Evolutionary conservation across 2,888 invertebrate genomes (phyloP).

Genomic region (Lumbricus terrestris): DNA sequence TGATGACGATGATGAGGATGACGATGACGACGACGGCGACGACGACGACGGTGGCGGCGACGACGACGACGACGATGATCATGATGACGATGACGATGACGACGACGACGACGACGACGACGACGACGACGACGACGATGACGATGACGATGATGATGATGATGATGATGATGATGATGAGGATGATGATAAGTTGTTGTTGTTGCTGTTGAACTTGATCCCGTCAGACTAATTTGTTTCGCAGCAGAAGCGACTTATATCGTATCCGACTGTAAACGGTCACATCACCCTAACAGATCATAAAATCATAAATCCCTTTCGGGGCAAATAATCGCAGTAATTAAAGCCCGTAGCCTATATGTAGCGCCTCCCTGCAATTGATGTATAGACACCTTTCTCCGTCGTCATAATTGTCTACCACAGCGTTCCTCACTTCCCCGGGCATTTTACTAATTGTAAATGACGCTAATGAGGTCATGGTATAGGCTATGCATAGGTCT

Average conservation of each 20-base stretch:
- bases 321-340: background rate
- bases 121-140: no score
- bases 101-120: no score
- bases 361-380: background rate
- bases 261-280: no score
- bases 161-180: no score
- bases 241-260: background rate
- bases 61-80: no score
- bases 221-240: background rate
- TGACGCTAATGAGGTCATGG: background rate
- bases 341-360: background rate
- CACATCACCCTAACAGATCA: background rate
- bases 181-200: no score
- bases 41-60: no score
- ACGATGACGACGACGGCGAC: no score
- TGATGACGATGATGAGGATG: no score
- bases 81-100: no score
- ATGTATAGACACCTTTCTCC: background rate
- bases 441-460: background rate
- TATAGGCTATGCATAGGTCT: background rate
- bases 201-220: background rate
- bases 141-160: no score
- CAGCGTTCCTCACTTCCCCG: no score
- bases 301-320: background rate
- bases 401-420: background rate